Percentiles rank a stretch among this genome's conserved stretches.
phyloP scores from a whole-genome alignment of 2,888 invertebrate genomes.

The Limnephilus auricula region DNA sequence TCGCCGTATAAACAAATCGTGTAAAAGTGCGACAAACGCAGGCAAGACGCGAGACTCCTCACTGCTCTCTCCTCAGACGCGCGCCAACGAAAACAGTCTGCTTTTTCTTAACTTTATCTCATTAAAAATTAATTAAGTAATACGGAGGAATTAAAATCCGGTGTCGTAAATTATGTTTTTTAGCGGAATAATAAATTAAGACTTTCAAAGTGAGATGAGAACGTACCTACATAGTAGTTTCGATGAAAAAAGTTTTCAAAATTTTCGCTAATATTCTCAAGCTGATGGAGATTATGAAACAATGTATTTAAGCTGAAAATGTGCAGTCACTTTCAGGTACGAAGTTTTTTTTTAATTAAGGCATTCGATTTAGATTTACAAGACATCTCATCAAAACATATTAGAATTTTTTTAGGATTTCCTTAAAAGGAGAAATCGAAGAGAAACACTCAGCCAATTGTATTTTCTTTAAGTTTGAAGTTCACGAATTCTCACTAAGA shows the following conservation, averaged over 20 bases:
- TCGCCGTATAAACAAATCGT: constrained; percentile 46
- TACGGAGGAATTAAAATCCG: constrained; percentile 66
- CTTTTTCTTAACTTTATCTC: constrained; percentile 65
- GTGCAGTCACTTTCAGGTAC: constrained; percentile 52
- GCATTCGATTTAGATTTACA: constrained; percentile 55
- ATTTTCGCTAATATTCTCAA: constrained; percentile 39
- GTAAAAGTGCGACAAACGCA: constrained; percentile 58
- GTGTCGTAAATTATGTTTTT: constrained; percentile 67
- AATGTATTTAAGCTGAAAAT: constrained; percentile 49
- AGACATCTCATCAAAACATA: neutral
- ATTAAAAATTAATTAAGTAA: constrained; percentile 67
- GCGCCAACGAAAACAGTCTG: constrained; percentile 58
- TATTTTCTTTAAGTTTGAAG: neutral
- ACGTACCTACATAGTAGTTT: constrained; percentile 57
- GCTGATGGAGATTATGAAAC: constrained; percentile 17
- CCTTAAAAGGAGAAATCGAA: neutral
- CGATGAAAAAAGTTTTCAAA: constrained; percentile 65
- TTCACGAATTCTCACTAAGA: neutral
- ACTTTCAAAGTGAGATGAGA: constrained; percentile 61
- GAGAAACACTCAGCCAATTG: neutral
- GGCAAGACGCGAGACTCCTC: constrained; percentile 19
- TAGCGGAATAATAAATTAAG: constrained; percentile 66
- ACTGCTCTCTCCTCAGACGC: neutral
- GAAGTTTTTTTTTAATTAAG: constrained; percentile 53
- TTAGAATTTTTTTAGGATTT: neutral